These are phyloP conservation scores for Corythornis vintsioides DNA, from an alignment of 2,113 vertebrate genomes.

Conservation along the genomic window DNA sequence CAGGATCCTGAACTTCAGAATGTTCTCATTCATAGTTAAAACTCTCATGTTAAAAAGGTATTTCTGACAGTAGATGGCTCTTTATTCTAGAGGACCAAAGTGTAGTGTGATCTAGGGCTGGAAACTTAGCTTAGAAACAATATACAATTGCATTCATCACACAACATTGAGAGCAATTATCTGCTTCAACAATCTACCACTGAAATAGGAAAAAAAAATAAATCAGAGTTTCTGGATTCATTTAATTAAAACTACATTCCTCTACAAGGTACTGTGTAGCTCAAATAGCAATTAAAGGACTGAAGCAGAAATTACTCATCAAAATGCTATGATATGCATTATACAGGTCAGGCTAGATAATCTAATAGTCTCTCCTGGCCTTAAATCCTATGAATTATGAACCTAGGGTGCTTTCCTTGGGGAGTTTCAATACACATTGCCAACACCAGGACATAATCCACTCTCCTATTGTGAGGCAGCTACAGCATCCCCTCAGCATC, in stretches of 20 bases:
- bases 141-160: background rate
- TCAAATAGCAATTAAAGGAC: background rate
- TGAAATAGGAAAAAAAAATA: background rate
- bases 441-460: background rate
- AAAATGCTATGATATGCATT: background rate
- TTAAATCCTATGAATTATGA: constrained; percentile 21
- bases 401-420: background rate
- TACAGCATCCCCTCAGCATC: background rate
- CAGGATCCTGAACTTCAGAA: background rate
- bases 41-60: background rate
- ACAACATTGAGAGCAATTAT: background rate
- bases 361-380: background rate
- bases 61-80: background rate
- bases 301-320: constrained; percentile 15
- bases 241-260: background rate
- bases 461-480: background rate
- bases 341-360: background rate
- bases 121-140: background rate
- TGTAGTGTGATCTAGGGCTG: background rate
- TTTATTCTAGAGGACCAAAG: background rate
- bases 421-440: background rate
- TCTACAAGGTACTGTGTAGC: background rate
- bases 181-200: background rate
- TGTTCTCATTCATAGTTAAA: background rate
- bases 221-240: background rate